phyloP scores from a whole-genome alignment of 1,140 invertebrate species.

The Orchesella cincta region DNA sequence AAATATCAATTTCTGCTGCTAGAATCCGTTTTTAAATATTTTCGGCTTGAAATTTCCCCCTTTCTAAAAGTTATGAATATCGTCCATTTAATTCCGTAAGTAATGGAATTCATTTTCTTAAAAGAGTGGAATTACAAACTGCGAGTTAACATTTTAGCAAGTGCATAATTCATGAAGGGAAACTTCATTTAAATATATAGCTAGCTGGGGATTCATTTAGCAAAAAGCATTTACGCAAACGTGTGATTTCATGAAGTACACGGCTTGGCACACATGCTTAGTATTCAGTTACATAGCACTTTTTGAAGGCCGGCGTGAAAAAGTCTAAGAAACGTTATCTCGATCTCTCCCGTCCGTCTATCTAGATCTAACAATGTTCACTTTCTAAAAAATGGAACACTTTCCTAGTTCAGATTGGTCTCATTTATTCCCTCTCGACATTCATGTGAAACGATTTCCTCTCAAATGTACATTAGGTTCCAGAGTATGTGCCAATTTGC shows the following conservation, averaged over 20 bases:
- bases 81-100: neutral
- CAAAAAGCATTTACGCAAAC: neutral
- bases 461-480: neutral
- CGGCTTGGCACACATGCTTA: neutral
- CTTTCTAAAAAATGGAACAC: neutral
- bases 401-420: neutral
- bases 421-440: neutral
- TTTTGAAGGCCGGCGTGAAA: neutral
- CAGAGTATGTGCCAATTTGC: conserved; percentile 5
- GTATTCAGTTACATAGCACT: neutral
- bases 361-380: neutral
- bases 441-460: neutral
- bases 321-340: neutral
- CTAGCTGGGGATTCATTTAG: neutral
- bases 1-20: too few species aligned
- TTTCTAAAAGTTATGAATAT: neutral
- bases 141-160: neutral
- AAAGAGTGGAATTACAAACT: neutral
- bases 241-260: neutral
- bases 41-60: neutral
- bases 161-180: neutral
- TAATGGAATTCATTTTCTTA: neutral
- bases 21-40: neutral
- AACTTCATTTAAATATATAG: neutral
- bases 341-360: neutral